Percentiles rank a stretch among this genome's conserved stretches.
phyloP scores from a whole-genome alignment of 1,140 invertebrate species.

The Schlechtendalia chinensis region DNA sequence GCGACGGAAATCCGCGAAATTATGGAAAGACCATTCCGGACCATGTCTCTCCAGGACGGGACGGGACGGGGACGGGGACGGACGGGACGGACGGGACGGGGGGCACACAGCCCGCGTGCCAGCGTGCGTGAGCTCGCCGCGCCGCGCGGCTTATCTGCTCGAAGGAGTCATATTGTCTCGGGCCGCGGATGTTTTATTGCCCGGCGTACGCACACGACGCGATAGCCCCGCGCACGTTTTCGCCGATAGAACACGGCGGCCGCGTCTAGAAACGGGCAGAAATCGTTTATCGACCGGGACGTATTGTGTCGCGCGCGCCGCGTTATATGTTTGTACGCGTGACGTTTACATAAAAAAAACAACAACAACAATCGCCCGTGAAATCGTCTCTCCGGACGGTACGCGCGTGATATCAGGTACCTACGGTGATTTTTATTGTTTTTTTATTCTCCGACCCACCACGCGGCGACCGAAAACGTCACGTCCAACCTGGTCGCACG shows the following conservation, averaged over 20 bases:
- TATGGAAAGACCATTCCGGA: constrained; percentile 32
- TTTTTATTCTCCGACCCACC: too few relatives aligned
- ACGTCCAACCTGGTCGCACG: too few relatives aligned
- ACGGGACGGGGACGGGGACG: neutral
- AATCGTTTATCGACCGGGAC: constrained; percentile 18
- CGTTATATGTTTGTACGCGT: neutral
- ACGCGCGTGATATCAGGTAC: neutral
- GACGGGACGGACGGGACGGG: too few relatives aligned
- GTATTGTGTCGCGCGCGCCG: too few relatives aligned
- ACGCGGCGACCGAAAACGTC: too few relatives aligned
- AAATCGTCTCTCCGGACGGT: too few relatives aligned
- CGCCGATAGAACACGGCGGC: constrained; percentile 14
- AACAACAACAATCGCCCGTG: too few relatives aligned
- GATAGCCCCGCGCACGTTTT: constrained; percentile 16
- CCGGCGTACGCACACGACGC: constrained; percentile 13
- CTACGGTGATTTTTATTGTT: too few relatives aligned
- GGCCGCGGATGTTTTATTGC: constrained; percentile 33
- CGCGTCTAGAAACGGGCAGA: constrained; percentile 15
- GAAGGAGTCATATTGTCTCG: constrained; percentile 32
- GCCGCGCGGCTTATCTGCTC: constrained; percentile 1
- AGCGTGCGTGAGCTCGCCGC: too few relatives aligned
- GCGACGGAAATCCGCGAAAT: constrained; percentile 20
- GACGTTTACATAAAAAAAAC: too few relatives aligned
- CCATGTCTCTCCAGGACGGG: neutral
- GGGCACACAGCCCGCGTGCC: too few relatives aligned